Base-by-base conservation (phyloP, 2,797 vertebrate species). In the Pipistrellus pygmaeus region DNA sequence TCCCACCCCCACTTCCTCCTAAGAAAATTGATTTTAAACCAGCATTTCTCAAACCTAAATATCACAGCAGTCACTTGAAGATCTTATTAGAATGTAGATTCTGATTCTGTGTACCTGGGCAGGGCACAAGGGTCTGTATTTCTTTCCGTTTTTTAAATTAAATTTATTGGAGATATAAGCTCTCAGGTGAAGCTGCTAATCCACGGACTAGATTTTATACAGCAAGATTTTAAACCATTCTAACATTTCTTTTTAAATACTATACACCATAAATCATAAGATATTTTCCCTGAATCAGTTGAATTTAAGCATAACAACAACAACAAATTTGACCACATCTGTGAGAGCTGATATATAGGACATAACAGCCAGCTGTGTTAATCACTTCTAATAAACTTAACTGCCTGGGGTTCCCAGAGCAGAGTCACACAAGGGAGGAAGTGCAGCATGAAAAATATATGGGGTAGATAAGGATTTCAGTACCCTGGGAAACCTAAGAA, bases 391-490 rank as follows among this genome's bases (percentile, higher is more conserved):
- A 92, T 89, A 80, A 86, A 96, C 71, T 94, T 73, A 92, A 87
- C 64, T 85, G 94, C 68, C 66, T 85, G 83, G 3, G 25, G 68
- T 91, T 94, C 91, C 92, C 91, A 96, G 91, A 41, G 92, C 62
- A 95, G 60, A 90, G 38, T 86, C 92, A 71, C 77, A 62, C 76
- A 89, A 93, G 92, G 89, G 68, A 96, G 76, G 23, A 93, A 85
- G 77, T 51, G 8, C 23, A 85, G 46, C 93, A 78, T 96, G 84
- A 95, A 94, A 95, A 95, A 93, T 95, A 76, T 76, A 92, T 89
- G 89, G 57, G 51, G 64, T 75, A 96, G 96, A 97, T 96, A 97
- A 96, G 83, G 46, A 80, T 94, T 88, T 93, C 38, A 46, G 93
- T 51, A 89, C 88, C 72, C 76, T 95, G 96, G 78, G 85, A 96